Conservation (phyloP, 2,888 invertebrate species). For the Drosophila antonietae region DNA sequence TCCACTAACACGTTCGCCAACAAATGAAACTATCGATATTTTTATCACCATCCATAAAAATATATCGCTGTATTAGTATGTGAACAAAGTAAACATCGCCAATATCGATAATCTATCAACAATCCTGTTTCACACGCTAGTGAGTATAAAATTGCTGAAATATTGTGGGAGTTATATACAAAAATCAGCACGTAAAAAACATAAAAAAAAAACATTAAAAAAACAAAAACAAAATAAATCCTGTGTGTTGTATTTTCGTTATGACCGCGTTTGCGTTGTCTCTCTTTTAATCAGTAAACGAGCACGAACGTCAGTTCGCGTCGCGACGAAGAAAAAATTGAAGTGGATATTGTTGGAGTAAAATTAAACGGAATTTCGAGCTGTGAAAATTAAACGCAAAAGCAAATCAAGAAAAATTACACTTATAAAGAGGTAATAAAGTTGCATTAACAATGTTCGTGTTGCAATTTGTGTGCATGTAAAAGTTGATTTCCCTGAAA, state of each 20-base stretch:
- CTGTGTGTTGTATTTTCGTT: slow-evolving; percentile 16
- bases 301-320: slow-evolving; percentile 45
- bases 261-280: slow-evolving; percentile 25
- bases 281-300: slow-evolving; percentile 12
- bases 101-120: slow-evolving; percentile 33
- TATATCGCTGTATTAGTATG: neutral
- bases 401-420: slow-evolving; percentile 61
- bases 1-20: neutral
- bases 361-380: slow-evolving; percentile 57
- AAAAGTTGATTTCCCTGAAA: slow-evolving; percentile 77
- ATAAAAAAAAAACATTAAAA: neutral
- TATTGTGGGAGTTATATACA: slow-evolving; percentile 18
- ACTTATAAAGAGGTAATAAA: slow-evolving; percentile 69
- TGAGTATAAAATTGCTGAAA: slow-evolving; percentile 10
- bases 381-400: slow-evolving; percentile 58
- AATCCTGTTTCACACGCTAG: slow-evolving; percentile 26
- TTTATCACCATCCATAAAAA: neutral
- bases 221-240: slow-evolving; percentile 2
- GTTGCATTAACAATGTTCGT: slow-evolving; percentile 42
- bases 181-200: slow-evolving; percentile 18
- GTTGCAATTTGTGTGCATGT: slow-evolving; percentile 31
- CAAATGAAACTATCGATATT: slow-evolving; percentile 6
- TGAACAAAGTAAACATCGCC: slow-evolving; percentile 6
- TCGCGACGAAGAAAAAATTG: slow-evolving; percentile 47
- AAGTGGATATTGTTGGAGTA: slow-evolving; percentile 46